These are phyloP conservation scores for Epirrhoe tristata DNA, from an alignment of 2,888 invertebrate genomes.

Conservation along the genomic window DNA sequence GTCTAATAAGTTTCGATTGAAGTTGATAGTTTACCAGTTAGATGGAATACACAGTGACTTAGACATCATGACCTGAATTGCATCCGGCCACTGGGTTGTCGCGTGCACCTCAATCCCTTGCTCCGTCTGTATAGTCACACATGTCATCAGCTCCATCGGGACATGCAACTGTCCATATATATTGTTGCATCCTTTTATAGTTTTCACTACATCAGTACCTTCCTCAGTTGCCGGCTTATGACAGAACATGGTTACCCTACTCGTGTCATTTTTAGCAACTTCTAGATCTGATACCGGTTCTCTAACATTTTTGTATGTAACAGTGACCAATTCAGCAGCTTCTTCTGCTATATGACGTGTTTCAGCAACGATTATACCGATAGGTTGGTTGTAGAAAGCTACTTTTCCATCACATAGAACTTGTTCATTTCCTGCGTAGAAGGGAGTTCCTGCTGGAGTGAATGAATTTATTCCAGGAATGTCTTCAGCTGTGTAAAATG, in stretches of 20 bases:
- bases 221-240: constrained; percentile 53
- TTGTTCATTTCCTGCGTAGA: constrained; percentile 58
- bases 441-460: constrained; percentile 52
- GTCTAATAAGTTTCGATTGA: background rate
- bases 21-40: background rate
- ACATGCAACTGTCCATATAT: constrained; percentile 89
- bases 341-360: constrained; percentile 79
- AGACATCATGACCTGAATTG: constrained; percentile 83
- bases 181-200: constrained; percentile 80
- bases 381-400: constrained; percentile 64
- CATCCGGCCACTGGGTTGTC: constrained; percentile 86
- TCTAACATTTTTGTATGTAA: constrained; percentile 76
- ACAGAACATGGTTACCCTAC: constrained; percentile 49
- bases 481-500: constrained; percentile 87
- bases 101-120: constrained; percentile 88
- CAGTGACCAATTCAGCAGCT: constrained; percentile 84
- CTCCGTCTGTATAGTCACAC: constrained; percentile 87
- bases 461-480: constrained; percentile 87
- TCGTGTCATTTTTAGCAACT: constrained; percentile 53
- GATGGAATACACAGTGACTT: constrained; percentile 78
- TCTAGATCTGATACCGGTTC: constrained; percentile 59
- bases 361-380: constrained; percentile 84
- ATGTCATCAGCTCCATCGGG: constrained; percentile 89
- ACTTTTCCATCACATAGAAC: constrained; percentile 72
- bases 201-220: constrained; percentile 69